Evolutionary conservation across 2,113 vertebrate genomes (phyloP).

Genomic region (Platichthys stellatus): DNA sequence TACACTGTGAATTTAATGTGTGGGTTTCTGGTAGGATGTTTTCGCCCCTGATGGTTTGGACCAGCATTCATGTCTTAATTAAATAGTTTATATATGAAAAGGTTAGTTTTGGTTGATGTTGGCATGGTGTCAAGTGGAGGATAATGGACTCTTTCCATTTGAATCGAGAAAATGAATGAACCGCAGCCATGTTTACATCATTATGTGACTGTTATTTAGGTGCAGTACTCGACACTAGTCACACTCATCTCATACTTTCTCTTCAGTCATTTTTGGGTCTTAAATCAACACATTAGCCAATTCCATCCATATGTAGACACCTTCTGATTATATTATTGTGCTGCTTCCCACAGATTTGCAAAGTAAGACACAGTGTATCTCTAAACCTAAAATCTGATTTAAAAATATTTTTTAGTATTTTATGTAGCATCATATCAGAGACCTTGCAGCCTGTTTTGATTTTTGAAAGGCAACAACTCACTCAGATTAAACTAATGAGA

Average conservation of each 20-base stretch:
- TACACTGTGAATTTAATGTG: not conserved
- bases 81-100: no score
- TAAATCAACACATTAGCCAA: not conserved
- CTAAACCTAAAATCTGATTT: slow-evolving; percentile 20
- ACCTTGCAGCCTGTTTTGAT: not conserved
- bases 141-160: no score
- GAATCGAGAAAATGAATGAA: no score
- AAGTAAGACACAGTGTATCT: not conserved
- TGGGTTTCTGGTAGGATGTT: no score
- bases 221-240: no score
- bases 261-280: not conserved
- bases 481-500: slow-evolving; percentile 44
- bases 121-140: no score
- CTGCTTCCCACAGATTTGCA: not conserved
- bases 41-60: no score
- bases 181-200: no score
- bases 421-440: slow-evolving; percentile 6
- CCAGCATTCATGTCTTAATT: no score
- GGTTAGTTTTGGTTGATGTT: no score
- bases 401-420: slow-evolving; percentile 31
- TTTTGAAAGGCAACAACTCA: slow-evolving; percentile 24
- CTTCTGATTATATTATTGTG: slow-evolving; percentile 3
- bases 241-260: not conserved
- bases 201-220: no score
- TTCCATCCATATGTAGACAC: not conserved